Evolutionary conservation across 2,797 vertebrate species (phyloP).

Genomic region (Crenichthys baileyi): DNA sequence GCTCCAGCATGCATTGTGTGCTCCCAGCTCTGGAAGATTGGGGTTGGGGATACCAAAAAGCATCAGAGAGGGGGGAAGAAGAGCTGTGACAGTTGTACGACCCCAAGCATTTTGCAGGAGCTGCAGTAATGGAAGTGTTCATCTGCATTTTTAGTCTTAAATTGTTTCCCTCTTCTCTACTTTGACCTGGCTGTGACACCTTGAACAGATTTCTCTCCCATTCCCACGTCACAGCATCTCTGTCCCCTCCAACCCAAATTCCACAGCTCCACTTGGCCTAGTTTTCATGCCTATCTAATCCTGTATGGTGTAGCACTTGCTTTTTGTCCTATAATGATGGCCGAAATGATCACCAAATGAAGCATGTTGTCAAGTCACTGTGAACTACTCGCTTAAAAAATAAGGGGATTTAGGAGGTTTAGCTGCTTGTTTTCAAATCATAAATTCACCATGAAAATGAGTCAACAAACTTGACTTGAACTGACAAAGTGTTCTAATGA

Average conservation of each 20-base stretch:
- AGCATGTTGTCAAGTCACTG: conserved; percentile 1
- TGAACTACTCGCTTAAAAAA: neutral
- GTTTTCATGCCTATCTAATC: conserved; percentile 39
- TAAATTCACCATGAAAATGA: conserved; percentile 56
- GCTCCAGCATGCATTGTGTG: conserved; percentile 60
- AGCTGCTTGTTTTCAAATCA: conserved; percentile 45
- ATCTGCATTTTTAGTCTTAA: too few species aligned
- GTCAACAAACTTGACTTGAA: conserved; percentile 30
- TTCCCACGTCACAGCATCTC: conserved; percentile 3
- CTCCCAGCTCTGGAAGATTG: conserved; percentile 52
- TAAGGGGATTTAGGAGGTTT: neutral
- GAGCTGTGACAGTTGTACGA: neutral
- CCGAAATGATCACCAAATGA: conserved; percentile 6
- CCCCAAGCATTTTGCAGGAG: conserved; percentile 2
- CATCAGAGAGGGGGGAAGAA: conserved; percentile 5
- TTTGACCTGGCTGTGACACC: conserved; percentile 48
- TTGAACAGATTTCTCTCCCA: conserved; percentile 36
- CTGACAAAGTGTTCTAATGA: conserved; percentile 4
- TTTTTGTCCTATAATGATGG: conserved; percentile 48
- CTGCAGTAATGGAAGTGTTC: conserved; percentile 24
- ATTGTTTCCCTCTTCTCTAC: conserved; percentile 22
- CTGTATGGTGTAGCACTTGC: conserved; percentile 39
- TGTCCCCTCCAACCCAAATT: neutral
- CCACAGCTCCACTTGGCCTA: conserved; percentile 17
- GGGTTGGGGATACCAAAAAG: conserved; percentile 17